Base-by-base conservation (phyloP, 2,113 vertebrate genomes). In the Proteles cristata region DNA sequence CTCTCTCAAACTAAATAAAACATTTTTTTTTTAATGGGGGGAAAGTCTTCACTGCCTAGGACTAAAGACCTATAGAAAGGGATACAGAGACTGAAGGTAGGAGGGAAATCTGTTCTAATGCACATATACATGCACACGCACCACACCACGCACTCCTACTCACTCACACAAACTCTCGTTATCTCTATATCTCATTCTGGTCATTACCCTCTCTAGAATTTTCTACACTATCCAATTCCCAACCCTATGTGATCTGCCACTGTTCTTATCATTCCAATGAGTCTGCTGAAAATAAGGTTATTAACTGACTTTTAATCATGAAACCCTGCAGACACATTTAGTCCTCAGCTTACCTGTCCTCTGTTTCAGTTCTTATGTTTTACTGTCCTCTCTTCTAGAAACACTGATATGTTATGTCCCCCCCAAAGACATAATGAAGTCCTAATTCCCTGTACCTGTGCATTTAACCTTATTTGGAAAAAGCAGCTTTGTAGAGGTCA, bases 121-220 rank as follows among this genome's bases (percentile, higher is more conserved):
- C 5, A 8, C 50, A 53, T 25, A 65, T 2, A 26, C 23, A 12
- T 25, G 19, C 0, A 8, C 35, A 7, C 17, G 1, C 10, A 5
- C 81, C 80, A n/a, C 1, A 8, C 5, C 11, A 31, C 8, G 1
- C 12, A 48, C 11, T 10, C 23, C 25, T 25, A 73, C 17, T 28
- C 21, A 14, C 39, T 65, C n/a, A 76, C 15, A n/a, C 4, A 58
- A 10, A 26, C n/a, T 6, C 25, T 21, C 58, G n/a, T 21, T 11
- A 19, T 12, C 17, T 86, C 50, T 69, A 81, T 21, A 33, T 61
- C 48, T 45, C 15, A 16, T 61, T 74, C 48, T 15, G 0, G 12
- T 7, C 45, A 25, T 35, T 61, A 25, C 1, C 45, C 1, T 33
- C 19, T 65, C 43, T 71, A 5, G 43, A 33, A 16, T 48, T 76